Percentiles rank a stretch among this genome's conserved stretches.
Evolutionary conservation across 2,888 invertebrate species (phyloP).

Genomic region (Drosophila eohydei): DNA sequence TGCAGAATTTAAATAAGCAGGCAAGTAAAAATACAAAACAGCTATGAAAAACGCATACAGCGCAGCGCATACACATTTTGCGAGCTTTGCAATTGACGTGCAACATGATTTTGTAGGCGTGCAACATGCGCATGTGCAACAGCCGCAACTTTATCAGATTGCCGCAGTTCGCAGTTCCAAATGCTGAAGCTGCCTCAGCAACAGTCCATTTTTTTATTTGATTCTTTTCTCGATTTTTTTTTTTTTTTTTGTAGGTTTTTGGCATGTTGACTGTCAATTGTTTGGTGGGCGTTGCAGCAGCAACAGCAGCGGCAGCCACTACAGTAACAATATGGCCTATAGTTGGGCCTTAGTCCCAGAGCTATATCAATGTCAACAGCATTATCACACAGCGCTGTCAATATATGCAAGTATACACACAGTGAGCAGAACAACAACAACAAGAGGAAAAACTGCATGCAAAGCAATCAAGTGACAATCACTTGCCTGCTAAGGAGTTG

Average conservation of each 20-base stretch:
- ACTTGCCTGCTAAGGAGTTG: conserved; percentile 56
- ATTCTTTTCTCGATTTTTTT: conserved; percentile 15
- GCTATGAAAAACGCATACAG: conserved; percentile 46
- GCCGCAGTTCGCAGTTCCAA: conserved; percentile 60
- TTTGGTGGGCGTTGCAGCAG: conserved; percentile 73
- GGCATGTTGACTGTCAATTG: conserved; percentile 78
- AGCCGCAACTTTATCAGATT: conserved; percentile 81
- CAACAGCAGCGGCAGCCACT: conserved; percentile 35
- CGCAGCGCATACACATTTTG: conserved; percentile 48
- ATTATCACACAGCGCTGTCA: conserved; percentile 81
- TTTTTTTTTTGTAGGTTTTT: conserved; percentile 49
- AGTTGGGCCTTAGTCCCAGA: conserved; percentile 58
- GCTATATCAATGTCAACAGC: conserved; percentile 81
- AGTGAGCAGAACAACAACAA: conserved; percentile 37
- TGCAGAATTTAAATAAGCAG: conserved; percentile 81
- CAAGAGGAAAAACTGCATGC: conserved; percentile 31
- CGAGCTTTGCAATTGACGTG: conserved; percentile 79
- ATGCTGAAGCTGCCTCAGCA: conserved; percentile 37
- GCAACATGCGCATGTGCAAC: conserved; percentile 84
- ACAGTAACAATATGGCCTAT: conserved; percentile 42
- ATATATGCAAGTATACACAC: conserved; percentile 79
- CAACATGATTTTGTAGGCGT: conserved; percentile 85
- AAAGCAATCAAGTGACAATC: conserved; percentile 62
- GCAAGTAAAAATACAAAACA: conserved; percentile 29
- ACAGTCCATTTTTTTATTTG: conserved; percentile 29